phyloP scores from a whole-genome alignment of 2,888 invertebrate species.

The Drosophila multiciliata region DNA sequence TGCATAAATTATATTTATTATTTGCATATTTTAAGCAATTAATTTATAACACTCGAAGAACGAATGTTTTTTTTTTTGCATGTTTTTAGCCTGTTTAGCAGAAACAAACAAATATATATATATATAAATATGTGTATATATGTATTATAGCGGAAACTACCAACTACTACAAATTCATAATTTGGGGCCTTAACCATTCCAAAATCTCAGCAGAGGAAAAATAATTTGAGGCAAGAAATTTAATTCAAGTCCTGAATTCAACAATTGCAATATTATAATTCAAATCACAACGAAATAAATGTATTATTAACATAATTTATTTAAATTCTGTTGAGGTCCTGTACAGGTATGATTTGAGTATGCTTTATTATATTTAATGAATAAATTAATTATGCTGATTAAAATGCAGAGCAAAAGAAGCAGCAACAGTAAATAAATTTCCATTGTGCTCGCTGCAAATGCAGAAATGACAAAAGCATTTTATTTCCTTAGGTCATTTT shows the following conservation, averaged over 20 bases:
- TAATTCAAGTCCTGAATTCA: not conserved
- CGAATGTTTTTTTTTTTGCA: not conserved
- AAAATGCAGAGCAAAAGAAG: not conserved
- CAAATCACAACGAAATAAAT: not conserved
- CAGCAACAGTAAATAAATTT: not conserved
- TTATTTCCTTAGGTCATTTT: not conserved
- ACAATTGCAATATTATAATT: not conserved
- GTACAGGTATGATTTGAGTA: not conserved
- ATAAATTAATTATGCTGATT: not conserved
- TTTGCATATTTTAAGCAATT: conserved; percentile 61
- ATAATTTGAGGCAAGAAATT: not conserved
- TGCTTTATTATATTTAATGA: not conserved
- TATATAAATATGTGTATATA: too few species aligned
- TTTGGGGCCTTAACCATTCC: accelerated
- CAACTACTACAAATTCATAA: not conserved
- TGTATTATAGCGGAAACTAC: not conserved
- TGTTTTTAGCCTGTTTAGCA: conserved; percentile 2
- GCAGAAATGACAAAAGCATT: not conserved
- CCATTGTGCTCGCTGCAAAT: not conserved
- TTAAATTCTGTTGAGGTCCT: not conserved
- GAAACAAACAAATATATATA: not conserved
- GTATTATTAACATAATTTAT: too few species aligned
- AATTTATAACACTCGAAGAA: conserved; percentile 32
- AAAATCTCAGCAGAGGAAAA: not conserved
- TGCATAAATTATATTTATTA: conserved; percentile 31